Evolutionary conservation across 2,797 vertebrate species (phyloP).

Genomic region (Sitta carolinensis): DNA sequence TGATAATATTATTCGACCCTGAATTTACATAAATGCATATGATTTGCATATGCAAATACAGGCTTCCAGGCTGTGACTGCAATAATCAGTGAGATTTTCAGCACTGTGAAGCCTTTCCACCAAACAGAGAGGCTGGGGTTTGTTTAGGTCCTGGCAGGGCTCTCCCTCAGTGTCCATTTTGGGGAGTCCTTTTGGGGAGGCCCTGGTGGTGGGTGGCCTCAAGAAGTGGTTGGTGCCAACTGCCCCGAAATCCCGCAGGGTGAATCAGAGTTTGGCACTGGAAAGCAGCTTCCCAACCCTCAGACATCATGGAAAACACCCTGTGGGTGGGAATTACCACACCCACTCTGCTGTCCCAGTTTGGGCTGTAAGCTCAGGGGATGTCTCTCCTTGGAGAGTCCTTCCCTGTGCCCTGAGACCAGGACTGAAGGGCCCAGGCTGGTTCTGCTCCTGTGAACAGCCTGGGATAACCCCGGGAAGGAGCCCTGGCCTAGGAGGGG

Average conservation of each 20-base stretch:
- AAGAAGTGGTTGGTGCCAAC: background rate
- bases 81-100: background rate
- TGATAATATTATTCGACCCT: background rate
- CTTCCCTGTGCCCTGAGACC: background rate
- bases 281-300: background rate
- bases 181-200: background rate
- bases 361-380: background rate
- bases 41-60: slow-evolving; percentile 25
- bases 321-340: background rate
- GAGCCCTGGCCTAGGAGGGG: background rate
- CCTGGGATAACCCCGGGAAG: background rate
- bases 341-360: background rate
- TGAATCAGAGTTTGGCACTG: background rate
- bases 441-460: background rate
- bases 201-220: background rate
- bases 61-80: background rate
- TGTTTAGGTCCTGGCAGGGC: background rate
- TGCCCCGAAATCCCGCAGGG: background rate
- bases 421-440: background rate
- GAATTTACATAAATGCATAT: slow-evolving; percentile 50
- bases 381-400: background rate
- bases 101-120: background rate
- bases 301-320: background rate
- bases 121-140: background rate
- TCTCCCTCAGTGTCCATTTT: background rate